Base-by-base conservation (phyloP, 2,888 invertebrate species). In the Boloria selene region DNA sequence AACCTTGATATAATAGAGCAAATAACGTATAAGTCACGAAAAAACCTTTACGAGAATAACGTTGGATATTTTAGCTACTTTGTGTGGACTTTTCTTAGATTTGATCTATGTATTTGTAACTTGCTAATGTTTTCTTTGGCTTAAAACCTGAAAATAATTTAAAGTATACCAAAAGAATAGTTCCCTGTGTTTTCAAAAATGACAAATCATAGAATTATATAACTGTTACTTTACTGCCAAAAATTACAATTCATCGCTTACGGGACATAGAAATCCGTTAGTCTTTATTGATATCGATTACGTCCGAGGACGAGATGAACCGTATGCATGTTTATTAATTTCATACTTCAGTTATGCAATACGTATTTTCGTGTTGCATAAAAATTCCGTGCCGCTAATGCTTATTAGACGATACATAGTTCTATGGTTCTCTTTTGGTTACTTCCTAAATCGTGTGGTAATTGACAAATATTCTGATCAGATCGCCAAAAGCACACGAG, bases 321-420 rank as follows among this genome's bases (percentile, higher is more conserved):
- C 45, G 64, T 69, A 63, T 49, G 53, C 49, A 61, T 64, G 66
- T 64, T 69, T 67, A 66, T 71, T 63, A 51, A 71, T 69, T 72
- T 68, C 67, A 67, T 61, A 69, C 61, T 61, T 68, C 59, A 71
- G 70, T 75, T 73, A 74, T 69, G 70, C 65, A 75, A 75, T 71
- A 49, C 58, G 54, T 64, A 69, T 67, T 71, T 73, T 74, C 67
- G 72, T 72, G 65, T 85, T 85, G 80, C 83, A 80, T 84, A 81
- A 85, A 82, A 78, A 74, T 79, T 76, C 76, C 81, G 80, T 79
- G 80, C 73, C 69, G 70, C 72, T 71, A 73, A 70, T 73, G 62
- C 66, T 77, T 79, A 65, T 31, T 45, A 16, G 65, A 63, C 53
- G 65, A 45, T 64, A 38, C 22, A 56, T 38, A 31, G 18, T 17